Evolutionary conservation across 1,140 invertebrate genomes (phyloP).

Genomic region (Chlorops oryzae): DNA sequence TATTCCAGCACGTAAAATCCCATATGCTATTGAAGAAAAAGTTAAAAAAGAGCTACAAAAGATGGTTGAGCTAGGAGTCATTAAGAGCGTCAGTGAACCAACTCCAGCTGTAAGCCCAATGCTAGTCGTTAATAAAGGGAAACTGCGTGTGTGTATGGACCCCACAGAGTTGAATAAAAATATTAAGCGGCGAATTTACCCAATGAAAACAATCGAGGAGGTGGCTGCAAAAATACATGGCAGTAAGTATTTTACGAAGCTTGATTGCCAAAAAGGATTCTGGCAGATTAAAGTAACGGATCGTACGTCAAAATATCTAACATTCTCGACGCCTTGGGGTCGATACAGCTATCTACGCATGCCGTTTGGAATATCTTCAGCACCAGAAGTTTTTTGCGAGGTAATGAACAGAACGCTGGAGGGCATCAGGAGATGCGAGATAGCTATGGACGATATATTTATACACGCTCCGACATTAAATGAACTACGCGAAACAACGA

Average conservation of each 20-base stretch:
- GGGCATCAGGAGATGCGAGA: conserved; percentile 17
- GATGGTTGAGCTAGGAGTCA: conserved; percentile 28
- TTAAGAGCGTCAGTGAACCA: conserved; percentile 27
- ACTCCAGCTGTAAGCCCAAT: conserved; percentile 39
- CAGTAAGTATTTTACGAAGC: conserved; percentile 27
- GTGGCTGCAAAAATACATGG: too few species aligned
- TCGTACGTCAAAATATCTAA: conserved; percentile 27
- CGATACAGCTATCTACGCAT: conserved; percentile 31
- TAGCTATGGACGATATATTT: conserved; percentile 36
- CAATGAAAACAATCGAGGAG: conserved; percentile 31
- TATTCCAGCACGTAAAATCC: too few species aligned
- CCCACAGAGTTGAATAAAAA: conserved; percentile 43
- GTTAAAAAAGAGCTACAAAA: conserved; percentile 31
- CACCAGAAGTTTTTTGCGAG: conserved; percentile 27
- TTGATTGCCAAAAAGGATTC: conserved; percentile 44
- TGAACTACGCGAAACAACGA: conserved; percentile 4
- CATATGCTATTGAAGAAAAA: conserved; percentile 28
- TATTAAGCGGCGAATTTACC: conserved; percentile 34
- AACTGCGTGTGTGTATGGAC: conserved; percentile 45
- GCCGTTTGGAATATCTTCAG: conserved; percentile 31
- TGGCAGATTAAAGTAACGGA: conserved; percentile 43
- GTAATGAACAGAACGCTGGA: conserved; percentile 19
- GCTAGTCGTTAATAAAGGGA: conserved; percentile 35
- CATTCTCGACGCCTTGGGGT: conserved; percentile 38
- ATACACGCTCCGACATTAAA: conserved; percentile 19